Conservation (phyloP, 2,888 invertebrate genomes). For the Calliopum simillimum region DNA sequence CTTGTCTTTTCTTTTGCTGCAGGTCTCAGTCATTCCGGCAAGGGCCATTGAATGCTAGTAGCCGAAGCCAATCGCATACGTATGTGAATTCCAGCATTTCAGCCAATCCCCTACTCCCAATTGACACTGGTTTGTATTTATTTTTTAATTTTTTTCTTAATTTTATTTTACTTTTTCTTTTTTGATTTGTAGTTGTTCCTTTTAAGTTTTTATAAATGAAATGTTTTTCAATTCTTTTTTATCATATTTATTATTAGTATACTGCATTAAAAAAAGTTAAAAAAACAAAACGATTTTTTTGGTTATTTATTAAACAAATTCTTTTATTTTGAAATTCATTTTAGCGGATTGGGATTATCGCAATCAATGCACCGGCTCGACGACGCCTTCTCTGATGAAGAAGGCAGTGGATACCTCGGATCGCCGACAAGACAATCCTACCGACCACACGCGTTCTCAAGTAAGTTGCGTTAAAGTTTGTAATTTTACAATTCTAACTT, state of each 20-base stretch:
- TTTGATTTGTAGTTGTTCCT: slow-evolving; percentile 47
- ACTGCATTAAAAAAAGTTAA: no score
- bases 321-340: slow-evolving; percentile 42
- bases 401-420: slow-evolving; percentile 73
- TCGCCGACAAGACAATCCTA: slow-evolving; percentile 69
- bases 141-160: slow-evolving; percentile 58
- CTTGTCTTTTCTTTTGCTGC: slow-evolving; percentile 70
- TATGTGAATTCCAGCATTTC: slow-evolving; percentile 90
- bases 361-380: slow-evolving; percentile 69
- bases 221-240: slow-evolving; percentile 19
- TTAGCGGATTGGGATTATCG: slow-evolving; percentile 69
- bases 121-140: slow-evolving; percentile 77
- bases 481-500: not conserved
- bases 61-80: slow-evolving; percentile 71
- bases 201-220: slow-evolving; percentile 35
- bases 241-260: no score
- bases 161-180: slow-evolving; percentile 53
- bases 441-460: slow-evolving; percentile 71
- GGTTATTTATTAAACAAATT: not conserved
- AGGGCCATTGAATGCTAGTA: slow-evolving; percentile 69
- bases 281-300: no score
- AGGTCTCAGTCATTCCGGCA: slow-evolving; percentile 97
- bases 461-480: slow-evolving; percentile 50
- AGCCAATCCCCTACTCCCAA: slow-evolving; percentile 94
- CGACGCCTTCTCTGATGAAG: slow-evolving; percentile 92